Percentiles rank a stretch among this genome's conserved stretches.
Conservation (phyloP, 64 coral and sea anemone genomes). For the Actinia equina region DNA sequence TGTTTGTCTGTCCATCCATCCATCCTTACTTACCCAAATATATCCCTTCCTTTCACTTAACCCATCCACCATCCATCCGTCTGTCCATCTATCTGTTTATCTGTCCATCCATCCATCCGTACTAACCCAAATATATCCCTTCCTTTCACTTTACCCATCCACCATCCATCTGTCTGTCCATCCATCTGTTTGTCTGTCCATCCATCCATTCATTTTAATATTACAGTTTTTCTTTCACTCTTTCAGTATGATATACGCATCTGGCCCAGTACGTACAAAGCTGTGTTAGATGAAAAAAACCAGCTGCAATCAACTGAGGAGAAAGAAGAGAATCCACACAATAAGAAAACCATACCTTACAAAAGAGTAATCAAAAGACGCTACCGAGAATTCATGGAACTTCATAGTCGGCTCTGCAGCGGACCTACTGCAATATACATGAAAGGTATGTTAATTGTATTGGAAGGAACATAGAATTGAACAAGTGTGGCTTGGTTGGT, state of each 20-base stretch:
- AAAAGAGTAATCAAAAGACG: slow-evolving; percentile 76
- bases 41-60: too few species aligned
- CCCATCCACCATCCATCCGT: too few species aligned
- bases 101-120: too few species aligned
- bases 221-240: neutral
- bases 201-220: neutral
- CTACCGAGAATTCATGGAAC: slow-evolving; percentile 96
- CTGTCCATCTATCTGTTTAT: too few species aligned
- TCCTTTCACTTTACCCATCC: too few species aligned
- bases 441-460: slow-evolving; percentile 63
- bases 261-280: slow-evolving; percentile 58
- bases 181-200: too few species aligned
- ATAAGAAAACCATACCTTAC: slow-evolving; percentile 32
- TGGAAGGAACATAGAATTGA: too few species aligned
- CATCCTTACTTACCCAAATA: too few species aligned
- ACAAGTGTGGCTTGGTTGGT: too few species aligned
- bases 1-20: too few species aligned
- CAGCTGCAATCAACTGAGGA: slow-evolving; percentile 6
- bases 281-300: neutral
- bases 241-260: slow-evolving; percentile 81
- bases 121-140: too few species aligned
- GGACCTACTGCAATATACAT: slow-evolving; percentile 53
- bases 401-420: slow-evolving; percentile 70
- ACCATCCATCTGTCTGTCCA: too few species aligned
- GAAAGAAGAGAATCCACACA: neutral